Conservation (phyloP, 2,888 invertebrate genomes). For the Opisthograptis luteolata region DNA sequence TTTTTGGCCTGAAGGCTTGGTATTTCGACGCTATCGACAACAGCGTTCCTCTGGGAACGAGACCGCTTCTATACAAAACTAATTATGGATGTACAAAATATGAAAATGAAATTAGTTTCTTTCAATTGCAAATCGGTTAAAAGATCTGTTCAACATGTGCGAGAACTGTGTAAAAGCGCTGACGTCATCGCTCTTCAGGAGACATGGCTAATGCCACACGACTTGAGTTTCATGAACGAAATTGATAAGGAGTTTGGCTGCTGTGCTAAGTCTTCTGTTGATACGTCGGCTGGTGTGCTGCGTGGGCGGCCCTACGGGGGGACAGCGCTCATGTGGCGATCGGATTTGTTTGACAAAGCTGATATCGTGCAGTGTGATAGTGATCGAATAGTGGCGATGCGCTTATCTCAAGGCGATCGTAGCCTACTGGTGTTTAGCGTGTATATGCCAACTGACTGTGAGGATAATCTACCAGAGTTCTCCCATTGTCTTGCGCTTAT, state of each 20-base stretch:
- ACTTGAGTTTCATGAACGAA: not conserved
- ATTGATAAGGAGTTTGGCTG: not conserved
- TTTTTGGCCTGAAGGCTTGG: constrained; percentile 20
- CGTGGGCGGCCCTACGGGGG: not conserved
- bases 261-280: not conserved
- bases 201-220: not conserved
- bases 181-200: not conserved
- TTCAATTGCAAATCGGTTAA: not conserved
- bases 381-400: no score
- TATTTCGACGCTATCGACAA: constrained; percentile 12
- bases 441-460: no score
- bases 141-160: not conserved
- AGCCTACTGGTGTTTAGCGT: no score
- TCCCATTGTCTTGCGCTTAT: no score
- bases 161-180: not conserved
- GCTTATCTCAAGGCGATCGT: no score
- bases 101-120: not conserved
- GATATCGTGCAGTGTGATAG: no score
- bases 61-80: no score
- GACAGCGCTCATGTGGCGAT: not conserved
- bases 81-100: not conserved
- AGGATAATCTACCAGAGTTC: no score
- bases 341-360: no score
- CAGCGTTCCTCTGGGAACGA: constrained; percentile 6
- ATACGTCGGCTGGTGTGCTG: not conserved